Evolutionary conservation across 2,888 invertebrate species (phyloP), one percentile per base, ranked within the genome.

Genomic region (Drosophila prostipennis): DNA sequence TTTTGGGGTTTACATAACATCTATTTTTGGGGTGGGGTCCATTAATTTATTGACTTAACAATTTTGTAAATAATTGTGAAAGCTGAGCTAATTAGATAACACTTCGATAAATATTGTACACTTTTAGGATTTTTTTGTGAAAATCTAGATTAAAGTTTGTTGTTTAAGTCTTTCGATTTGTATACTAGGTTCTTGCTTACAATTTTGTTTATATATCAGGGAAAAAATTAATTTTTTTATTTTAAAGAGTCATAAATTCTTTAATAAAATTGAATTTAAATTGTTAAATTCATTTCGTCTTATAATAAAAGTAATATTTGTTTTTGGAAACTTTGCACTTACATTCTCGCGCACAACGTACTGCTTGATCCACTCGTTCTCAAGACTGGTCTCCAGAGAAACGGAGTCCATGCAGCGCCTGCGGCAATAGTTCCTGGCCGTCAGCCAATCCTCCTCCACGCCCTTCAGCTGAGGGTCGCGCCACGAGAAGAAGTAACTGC

Each of bases 331-430:
- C 1, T 26, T 42, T n/a, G 1, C 37, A 89, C 92, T 93, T 93
- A 96, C 97, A 93, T 95, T 95, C 89, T 95, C 95, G 80, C 95
- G 94, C 2, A 96, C 95, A 78, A 97, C 93, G 78, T 95, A 94
- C 69, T 95, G 94, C 91, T 97, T 97, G 89, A 97, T 94, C 95
- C 96, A 97, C 91, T 97, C 96, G 89, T 97, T 97, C 92, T 97
- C 97, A 59, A 95, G 95, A 78, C 95, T 96, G 58, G 96, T 96
- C 92, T 97, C 97, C 84, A 97, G 91, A 3, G 96, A 96, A 48
- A 97, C 96, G 52, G 96, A 94, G 92, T 97, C 97, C 97, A 97
- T 97, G 92, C 97, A 97, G 67, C 96, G 95, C 92, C 96, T 95
- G 72, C 97, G 94, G 92, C 97, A 97, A 92, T 94, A 96, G 91